phyloP scores from a whole-genome alignment of 2,113 vertebrate species.

The Collichthys lucidus region DNA sequence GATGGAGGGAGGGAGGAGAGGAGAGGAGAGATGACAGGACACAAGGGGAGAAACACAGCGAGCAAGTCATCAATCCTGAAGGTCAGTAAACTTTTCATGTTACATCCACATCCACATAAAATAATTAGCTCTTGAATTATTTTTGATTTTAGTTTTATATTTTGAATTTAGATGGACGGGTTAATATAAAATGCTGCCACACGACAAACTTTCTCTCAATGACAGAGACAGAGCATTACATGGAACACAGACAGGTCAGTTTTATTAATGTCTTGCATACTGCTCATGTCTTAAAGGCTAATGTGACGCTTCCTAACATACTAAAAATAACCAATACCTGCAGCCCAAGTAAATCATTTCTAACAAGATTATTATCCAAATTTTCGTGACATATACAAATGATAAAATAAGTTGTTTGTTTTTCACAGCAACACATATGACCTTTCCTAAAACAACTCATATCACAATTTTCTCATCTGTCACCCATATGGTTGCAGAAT shows the following conservation, averaged over 20 bases:
- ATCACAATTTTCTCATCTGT: neutral
- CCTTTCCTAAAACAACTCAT: neutral
- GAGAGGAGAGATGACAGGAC: slow-evolving; percentile 17
- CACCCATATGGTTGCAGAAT: neutral
- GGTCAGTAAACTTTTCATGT: slow-evolving; percentile 64
- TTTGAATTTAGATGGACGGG: neutral
- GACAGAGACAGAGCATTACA: neutral
- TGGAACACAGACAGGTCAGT: neutral
- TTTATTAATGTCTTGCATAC: neutral
- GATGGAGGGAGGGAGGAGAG: slow-evolving; percentile 10
- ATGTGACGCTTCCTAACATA: no score
- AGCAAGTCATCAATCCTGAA: slow-evolving; percentile 66
- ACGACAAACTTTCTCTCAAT: neutral
- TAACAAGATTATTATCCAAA: no score
- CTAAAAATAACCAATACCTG: neutral
- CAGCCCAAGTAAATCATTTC: neutral
- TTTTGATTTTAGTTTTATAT: no score
- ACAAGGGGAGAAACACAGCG: slow-evolving; percentile 31
- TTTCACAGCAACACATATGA: neutral
- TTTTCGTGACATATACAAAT: no score
- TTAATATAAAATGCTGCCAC: neutral
- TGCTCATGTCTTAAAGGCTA: neutral
- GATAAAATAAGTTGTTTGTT: neutral
- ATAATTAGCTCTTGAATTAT: slow-evolving; percentile 5
- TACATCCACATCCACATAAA: slow-evolving; percentile 18